Conservation (phyloP, 1,140 invertebrate species). For the Conus betulinus region DNA sequence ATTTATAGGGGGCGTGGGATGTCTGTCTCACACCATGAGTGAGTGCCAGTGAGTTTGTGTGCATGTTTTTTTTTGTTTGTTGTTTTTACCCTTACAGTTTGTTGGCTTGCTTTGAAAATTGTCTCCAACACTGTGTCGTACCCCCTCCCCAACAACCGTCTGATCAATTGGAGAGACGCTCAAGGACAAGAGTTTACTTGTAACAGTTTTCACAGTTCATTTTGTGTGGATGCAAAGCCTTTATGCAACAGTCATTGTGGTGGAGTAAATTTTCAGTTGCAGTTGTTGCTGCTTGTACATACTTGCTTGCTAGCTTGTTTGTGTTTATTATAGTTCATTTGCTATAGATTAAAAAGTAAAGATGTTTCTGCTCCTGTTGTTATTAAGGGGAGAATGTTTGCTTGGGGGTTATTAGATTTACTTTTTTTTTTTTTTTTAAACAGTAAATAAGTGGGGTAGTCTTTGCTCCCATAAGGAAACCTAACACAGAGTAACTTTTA, state of each 20-base stretch:
- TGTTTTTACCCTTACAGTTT: neutral
- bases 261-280: neutral
- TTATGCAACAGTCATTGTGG: conserved; percentile 5
- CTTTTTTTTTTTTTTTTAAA: too few species aligned
- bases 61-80: neutral
- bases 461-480: too few species aligned
- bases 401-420: neutral
- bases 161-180: neutral
- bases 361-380: too few species aligned
- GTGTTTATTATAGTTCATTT: neutral
- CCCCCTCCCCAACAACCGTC: neutral
- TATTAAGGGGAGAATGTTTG: neutral
- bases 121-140: neutral
- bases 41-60: neutral
- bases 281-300: neutral
- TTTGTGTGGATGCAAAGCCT: neutral
- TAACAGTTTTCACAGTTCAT: neutral
- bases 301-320: neutral
- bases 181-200: too few species aligned
- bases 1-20: neutral
- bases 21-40: neutral
- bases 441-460: too few species aligned
- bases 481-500: too few species aligned
- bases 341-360: neutral
- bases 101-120: neutral